Conservation (phyloP, 2,888 invertebrate genomes). For the Trichopoda pennipes region DNA sequence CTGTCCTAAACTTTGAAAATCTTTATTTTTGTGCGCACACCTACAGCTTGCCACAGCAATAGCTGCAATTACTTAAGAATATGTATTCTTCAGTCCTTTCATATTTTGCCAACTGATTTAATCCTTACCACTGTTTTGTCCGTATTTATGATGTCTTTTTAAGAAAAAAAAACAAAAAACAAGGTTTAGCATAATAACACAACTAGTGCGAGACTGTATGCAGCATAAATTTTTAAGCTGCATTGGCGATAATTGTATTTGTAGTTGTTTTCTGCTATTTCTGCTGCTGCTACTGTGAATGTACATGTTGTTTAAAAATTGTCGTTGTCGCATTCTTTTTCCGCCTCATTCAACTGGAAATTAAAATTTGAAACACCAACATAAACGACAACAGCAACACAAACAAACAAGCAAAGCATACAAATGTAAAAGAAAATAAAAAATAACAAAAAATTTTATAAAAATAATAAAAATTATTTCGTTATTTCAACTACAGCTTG, state of each 20-base stretch:
- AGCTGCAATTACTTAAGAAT: constrained; percentile 5
- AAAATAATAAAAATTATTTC: constrained; percentile 36
- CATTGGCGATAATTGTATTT: constrained; percentile 28
- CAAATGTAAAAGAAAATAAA: background rate
- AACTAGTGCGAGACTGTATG: background rate
- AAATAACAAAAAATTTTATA: constrained; percentile 16
- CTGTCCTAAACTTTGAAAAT: background rate
- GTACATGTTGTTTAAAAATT: constrained; percentile 47
- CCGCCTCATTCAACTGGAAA: constrained; percentile 64
- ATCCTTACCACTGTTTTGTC: constrained; percentile 34
- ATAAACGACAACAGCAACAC: constrained; percentile 3
- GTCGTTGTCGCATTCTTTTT: constrained; percentile 59
- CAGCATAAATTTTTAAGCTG: constrained; percentile 15
- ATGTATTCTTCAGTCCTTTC: background rate
- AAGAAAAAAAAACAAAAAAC: too few species aligned
- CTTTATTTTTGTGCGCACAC: background rate
- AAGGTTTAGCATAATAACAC: constrained; percentile 16
- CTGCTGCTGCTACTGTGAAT: constrained; percentile 26
- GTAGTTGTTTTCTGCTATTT: constrained; percentile 21
- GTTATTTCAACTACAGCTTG: constrained; percentile 24
- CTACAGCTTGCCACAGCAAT: constrained; percentile 34
- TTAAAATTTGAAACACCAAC: constrained; percentile 49
- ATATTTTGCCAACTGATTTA: constrained; percentile 40
- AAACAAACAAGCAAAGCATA: too few species aligned
- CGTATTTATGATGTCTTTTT: constrained; percentile 41